phyloP scores from a whole-genome alignment of 2,113 vertebrate species.

The Myotis brandtii region DNA sequence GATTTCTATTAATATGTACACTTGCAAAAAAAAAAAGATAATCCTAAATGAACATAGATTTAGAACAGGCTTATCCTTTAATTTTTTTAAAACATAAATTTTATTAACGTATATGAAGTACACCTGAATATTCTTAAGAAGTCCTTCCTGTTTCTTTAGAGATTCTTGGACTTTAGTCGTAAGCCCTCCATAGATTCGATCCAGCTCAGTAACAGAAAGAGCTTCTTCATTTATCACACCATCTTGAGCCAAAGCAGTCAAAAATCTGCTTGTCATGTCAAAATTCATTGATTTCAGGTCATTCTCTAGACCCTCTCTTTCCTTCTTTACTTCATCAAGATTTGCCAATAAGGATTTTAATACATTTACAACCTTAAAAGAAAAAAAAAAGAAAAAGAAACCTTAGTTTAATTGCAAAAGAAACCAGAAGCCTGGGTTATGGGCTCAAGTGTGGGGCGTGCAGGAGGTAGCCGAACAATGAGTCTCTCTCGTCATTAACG shows the following conservation, averaged over 20 bases:
- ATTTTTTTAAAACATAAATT: background rate
- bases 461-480: too few relatives aligned
- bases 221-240: constrained; percentile 96
- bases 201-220: constrained; percentile 92
- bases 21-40: background rate
- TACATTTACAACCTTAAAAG: constrained; percentile 92
- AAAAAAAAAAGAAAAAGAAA: background rate
- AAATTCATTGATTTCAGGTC: constrained; percentile 95
- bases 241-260: constrained; percentile 94
- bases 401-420: background rate
- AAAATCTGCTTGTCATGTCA: constrained; percentile 95
- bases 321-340: constrained; percentile 94
- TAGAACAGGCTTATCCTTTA: background rate
- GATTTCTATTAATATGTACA: background rate
- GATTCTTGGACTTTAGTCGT: constrained; percentile 93
- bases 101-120: background rate
- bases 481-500: too few relatives aligned
- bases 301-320: constrained; percentile 93
- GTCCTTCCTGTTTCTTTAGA: constrained; percentile 93
- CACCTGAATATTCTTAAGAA: constrained; percentile 93
- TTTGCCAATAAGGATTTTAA: constrained; percentile 90
- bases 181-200: constrained; percentile 93
- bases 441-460: too few relatives aligned
- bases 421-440: background rate
- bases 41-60: background rate